phyloP scores from a whole-genome alignment of 2,113 vertebrate species.

The Paracanthobrama guichenoti region DNA sequence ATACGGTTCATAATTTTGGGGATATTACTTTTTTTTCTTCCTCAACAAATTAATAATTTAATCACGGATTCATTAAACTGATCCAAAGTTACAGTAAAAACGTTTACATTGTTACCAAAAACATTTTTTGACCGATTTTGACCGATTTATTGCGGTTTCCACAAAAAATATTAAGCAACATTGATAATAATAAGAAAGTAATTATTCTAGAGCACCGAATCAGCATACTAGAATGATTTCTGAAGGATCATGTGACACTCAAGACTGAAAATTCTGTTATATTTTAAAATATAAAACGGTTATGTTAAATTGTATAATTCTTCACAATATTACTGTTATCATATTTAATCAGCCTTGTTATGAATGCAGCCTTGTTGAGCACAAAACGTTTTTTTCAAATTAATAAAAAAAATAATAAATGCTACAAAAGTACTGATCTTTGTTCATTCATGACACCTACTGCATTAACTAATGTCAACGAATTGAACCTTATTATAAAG shows the following conservation, averaged over 20 bases:
- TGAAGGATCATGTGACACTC: background rate
- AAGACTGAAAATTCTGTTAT: background rate
- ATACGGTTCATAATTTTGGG: background rate
- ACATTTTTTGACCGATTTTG: too few relatives aligned
- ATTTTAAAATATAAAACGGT: background rate
- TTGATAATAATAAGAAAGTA: background rate
- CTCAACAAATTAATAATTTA: background rate
- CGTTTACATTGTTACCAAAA: background rate
- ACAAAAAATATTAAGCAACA: background rate
- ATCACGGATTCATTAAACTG: background rate
- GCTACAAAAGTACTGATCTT: background rate
- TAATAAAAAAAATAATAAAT: background rate
- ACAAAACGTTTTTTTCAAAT: background rate
- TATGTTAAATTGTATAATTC: background rate
- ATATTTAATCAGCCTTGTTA: background rate
- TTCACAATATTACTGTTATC: background rate
- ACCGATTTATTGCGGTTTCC: background rate
- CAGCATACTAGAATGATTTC: background rate
- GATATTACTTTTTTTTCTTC: background rate
- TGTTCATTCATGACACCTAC: background rate
- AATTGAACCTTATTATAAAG: background rate
- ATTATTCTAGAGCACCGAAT: background rate
- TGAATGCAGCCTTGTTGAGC: background rate
- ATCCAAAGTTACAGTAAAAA: background rate
- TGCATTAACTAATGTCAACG: background rate